These are phyloP conservation scores for Eulimnadia texana DNA, from an alignment of 1,140 invertebrate species.

Conservation along the genomic window DNA sequence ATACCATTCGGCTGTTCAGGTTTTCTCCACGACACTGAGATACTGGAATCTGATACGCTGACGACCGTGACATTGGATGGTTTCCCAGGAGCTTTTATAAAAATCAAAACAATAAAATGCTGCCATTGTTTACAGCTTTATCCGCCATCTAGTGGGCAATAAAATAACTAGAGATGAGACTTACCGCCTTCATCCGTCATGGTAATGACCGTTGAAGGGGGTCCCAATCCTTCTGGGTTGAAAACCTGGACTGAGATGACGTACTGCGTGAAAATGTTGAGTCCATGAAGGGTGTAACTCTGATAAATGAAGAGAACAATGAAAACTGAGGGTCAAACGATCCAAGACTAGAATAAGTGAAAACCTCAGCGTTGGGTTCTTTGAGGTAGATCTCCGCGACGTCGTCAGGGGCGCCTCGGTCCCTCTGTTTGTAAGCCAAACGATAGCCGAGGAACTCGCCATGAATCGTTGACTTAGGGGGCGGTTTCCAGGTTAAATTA, in stretches of 20 bases:
- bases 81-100: conserved; percentile 56
- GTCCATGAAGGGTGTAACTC: conserved; percentile 50
- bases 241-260: conserved; percentile 57
- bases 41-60: conserved; percentile 54
- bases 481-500: conserved; percentile 53
- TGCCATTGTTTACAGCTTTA: too few relatives aligned
- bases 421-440: conserved; percentile 46
- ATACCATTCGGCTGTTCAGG: conserved; percentile 54
- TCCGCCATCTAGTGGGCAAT: too few relatives aligned
- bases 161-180: conserved; percentile 9
- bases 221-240: conserved; percentile 55
- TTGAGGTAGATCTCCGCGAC: conserved; percentile 51
- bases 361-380: conserved; percentile 46
- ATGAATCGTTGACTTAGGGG: conserved; percentile 47
- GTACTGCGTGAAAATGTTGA: conserved; percentile 59
- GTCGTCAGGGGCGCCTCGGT: conserved; percentile 32
- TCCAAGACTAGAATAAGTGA: conserved; percentile 12
- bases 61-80: conserved; percentile 61
- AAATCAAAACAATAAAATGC: too few relatives aligned
- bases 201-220: conserved; percentile 50
- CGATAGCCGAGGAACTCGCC: conserved; percentile 64
- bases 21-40: conserved; percentile 61
- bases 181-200: conserved; percentile 68
- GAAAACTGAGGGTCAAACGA: background rate
- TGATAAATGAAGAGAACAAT: conserved; percentile 30